These are phyloP conservation scores for Brassicogethes aeneus DNA, from an alignment of 2,888 invertebrate genomes.

Conservation along the genomic window DNA sequence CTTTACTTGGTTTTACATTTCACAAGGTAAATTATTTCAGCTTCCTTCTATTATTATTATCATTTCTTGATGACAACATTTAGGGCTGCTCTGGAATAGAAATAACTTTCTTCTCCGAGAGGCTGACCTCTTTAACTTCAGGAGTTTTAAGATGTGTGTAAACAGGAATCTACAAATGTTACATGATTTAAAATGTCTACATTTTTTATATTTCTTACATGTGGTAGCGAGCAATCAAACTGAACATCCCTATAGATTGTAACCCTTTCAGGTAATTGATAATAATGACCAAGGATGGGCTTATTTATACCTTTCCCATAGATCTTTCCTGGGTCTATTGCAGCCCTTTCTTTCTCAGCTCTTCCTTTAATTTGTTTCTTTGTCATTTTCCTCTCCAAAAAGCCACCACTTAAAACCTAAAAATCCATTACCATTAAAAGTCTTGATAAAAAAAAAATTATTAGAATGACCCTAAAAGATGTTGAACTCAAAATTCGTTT, in stretches of 20 bases:
- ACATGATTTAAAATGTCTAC: neutral
- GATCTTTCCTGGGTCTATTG: constrained; percentile 39
- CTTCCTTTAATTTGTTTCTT: constrained; percentile 45
- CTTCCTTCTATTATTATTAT: too few species aligned
- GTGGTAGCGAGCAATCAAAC: constrained; percentile 54
- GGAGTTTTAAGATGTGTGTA: constrained; percentile 59
- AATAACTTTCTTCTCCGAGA: too few species aligned
- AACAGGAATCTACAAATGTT: constrained; percentile 52
- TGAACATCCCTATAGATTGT: constrained; percentile 43
- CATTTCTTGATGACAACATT: too few species aligned
- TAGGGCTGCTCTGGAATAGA: too few species aligned
- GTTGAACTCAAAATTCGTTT: constrained; percentile 65
- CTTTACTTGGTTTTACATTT: too few species aligned
- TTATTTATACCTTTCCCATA: constrained; percentile 48
- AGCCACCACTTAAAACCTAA: constrained; percentile 34
- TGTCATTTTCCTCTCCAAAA: constrained; percentile 39
- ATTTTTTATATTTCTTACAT: constrained; percentile 36
- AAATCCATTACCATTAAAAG: constrained; percentile 5
- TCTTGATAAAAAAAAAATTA: constrained; percentile 3
- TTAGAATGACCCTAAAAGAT: constrained; percentile 55
- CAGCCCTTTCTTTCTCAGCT: constrained; percentile 38
- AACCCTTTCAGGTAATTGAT: constrained; percentile 45
- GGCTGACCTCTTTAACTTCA: too few species aligned
- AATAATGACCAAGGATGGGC: constrained; percentile 53
- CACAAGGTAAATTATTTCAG: too few species aligned